Percentiles rank a stretch among this genome's conserved stretches.
Evolutionary conservation across 1,140 invertebrate species (phyloP).

Genomic region (Penaeus chinensis): DNA sequence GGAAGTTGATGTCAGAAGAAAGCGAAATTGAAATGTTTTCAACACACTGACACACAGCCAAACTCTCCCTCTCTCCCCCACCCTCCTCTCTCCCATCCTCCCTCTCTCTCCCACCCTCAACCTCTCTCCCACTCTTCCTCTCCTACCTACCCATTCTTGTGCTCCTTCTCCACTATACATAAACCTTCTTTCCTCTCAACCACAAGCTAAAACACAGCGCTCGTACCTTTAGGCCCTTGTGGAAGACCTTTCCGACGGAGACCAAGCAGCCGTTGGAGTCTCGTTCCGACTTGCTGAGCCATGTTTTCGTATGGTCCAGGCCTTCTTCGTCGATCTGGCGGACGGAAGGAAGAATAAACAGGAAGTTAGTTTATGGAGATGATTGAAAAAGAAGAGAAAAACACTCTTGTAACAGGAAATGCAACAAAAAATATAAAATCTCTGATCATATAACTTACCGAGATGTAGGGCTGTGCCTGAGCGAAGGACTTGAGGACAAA

Average conservation of each 20-base stretch:
- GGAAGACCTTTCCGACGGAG: conserved; percentile 70
- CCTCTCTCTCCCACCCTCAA: no score
- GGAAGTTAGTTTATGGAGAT: no score
- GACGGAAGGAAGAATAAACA: background rate
- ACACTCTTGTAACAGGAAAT: no score
- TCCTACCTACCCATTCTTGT: no score
- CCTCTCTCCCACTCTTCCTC: no score
- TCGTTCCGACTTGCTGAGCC: conserved; percentile 64
- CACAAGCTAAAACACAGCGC: no score
- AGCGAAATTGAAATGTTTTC: background rate
- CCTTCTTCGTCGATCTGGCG: background rate
- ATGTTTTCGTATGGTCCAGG: background rate
- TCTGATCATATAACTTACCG: conserved; percentile 73
- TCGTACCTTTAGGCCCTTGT: conserved; percentile 63
- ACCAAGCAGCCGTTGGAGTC: conserved; percentile 70
- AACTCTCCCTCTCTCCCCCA: no score
- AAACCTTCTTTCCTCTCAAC: no score
- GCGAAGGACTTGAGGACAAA: conserved; percentile 82
- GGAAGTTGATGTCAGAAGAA: background rate
- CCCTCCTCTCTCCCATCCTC: no score
- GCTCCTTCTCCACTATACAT: no score
- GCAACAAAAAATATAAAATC: conserved; percentile 68
- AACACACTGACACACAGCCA: no score
- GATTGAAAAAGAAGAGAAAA: no score
- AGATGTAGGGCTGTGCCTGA: conserved; percentile 75